Percentiles rank a stretch among this genome's conserved stretches.
These are phyloP conservation scores for Pissodes strobi DNA, from an alignment of 1,140 invertebrate genomes.

Conservation along the genomic window DNA sequence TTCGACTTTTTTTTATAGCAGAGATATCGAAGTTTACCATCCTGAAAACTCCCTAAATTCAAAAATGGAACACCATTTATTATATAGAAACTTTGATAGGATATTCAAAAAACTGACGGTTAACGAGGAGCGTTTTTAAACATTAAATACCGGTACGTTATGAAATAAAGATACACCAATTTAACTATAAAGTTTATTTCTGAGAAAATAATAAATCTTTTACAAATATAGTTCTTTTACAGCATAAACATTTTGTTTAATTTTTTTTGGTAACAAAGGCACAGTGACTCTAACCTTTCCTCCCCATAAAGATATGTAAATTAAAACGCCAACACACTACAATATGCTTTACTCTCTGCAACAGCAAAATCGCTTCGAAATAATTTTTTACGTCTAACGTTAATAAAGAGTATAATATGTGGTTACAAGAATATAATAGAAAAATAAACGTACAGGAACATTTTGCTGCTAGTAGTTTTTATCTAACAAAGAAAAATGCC, in stretches of 20 bases:
- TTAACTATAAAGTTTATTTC: slow-evolving; percentile 42
- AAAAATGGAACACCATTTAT: too few relatives aligned
- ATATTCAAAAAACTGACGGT: slow-evolving; percentile 74
- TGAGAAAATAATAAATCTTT: slow-evolving; percentile 42
- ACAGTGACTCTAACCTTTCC: slow-evolving; percentile 27
- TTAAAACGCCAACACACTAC: slow-evolving; percentile 5
- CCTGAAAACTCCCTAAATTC: too few relatives aligned
- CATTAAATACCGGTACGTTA: background rate
- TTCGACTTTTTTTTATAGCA: too few relatives aligned
- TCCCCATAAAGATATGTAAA: slow-evolving; percentile 26
- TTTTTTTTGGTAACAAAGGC: slow-evolving; percentile 42
- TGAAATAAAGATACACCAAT: background rate
- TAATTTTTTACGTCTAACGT: too few relatives aligned
- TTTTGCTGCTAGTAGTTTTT: too few relatives aligned
- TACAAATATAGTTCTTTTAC: slow-evolving; percentile 42
- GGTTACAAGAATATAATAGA: too few relatives aligned
- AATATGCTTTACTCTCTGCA: background rate
- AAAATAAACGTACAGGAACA: too few relatives aligned
- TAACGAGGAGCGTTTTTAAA: slow-evolving; percentile 53
- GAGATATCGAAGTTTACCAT: too few relatives aligned
- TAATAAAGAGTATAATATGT: background rate
- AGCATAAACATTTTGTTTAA: slow-evolving; percentile 34
- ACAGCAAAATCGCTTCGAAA: slow-evolving; percentile 10
- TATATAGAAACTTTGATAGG: too few relatives aligned
- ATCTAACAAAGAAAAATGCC: too few relatives aligned